A percentile compares a stretch with the other conserved stretches of the same genome.
These are phyloP conservation scores for Dorcus parallelipipedus DNA, from an alignment of 2,888 invertebrate genomes.

Conservation along the genomic window DNA sequence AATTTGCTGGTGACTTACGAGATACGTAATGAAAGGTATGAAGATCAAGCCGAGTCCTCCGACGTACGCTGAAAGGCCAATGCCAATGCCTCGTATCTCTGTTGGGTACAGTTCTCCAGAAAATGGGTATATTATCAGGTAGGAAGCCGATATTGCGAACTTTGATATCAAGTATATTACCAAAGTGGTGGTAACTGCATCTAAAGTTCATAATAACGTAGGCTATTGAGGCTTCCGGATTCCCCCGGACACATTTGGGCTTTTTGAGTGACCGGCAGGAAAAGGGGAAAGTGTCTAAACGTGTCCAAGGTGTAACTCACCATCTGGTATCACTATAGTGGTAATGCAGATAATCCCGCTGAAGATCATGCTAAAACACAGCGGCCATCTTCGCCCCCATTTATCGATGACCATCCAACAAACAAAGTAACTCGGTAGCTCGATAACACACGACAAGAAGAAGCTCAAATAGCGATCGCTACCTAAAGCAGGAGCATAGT, in stretches of 20 bases:
- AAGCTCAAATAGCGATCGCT: slow-evolving; percentile 87
- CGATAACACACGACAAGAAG: slow-evolving; percentile 80
- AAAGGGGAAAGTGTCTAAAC: neutral
- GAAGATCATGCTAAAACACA: slow-evolving; percentile 80
- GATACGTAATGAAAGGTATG: slow-evolving; percentile 87
- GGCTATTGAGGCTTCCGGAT: neutral
- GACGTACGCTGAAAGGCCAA: slow-evolving; percentile 87
- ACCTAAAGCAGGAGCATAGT: slow-evolving; percentile 86
- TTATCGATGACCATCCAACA: slow-evolving; percentile 89
- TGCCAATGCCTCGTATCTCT: slow-evolving; percentile 82
- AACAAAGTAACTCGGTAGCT: slow-evolving; percentile 83
- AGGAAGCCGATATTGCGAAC: slow-evolving; percentile 86
- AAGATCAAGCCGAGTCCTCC: slow-evolving; percentile 84
- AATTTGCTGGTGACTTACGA: slow-evolving; percentile 58
- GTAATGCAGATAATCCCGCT: slow-evolving; percentile 82
- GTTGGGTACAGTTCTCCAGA: slow-evolving; percentile 91
- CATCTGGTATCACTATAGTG: slow-evolving; percentile 77
- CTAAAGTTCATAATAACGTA: slow-evolving; percentile 48
- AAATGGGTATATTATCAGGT: slow-evolving; percentile 88
- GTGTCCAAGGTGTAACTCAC: too few species aligned
- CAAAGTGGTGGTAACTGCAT: slow-evolving; percentile 67
- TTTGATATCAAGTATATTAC: slow-evolving; percentile 78
- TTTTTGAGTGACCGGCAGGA: neutral
- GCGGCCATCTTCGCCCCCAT: slow-evolving; percentile 84
- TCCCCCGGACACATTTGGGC: too few species aligned